These are phyloP conservation scores for Diaphora mendica DNA, from an alignment of 2,888 invertebrate species.

Conservation along the genomic window DNA sequence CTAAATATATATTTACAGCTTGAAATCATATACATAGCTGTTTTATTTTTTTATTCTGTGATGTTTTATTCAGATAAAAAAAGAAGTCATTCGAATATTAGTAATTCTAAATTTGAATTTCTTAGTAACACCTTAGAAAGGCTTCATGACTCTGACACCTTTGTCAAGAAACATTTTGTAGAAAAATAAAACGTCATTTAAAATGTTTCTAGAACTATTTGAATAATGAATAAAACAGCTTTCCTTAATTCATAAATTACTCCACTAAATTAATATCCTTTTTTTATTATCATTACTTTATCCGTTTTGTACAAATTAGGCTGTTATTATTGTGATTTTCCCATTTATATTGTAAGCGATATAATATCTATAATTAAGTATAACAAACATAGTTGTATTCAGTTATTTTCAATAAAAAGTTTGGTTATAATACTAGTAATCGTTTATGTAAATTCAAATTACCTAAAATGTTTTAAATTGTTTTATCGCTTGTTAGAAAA, in stretches of 20 bases:
- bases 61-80: not conserved
- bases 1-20: conserved; percentile 51
- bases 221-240: conserved; percentile 24
- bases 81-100: not conserved
- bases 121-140: not conserved
- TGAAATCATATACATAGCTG: conserved; percentile 4
- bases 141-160: not conserved
- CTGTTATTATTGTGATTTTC: conserved; percentile 55
- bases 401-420: conserved; percentile 56
- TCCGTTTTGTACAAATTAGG: conserved; percentile 53
- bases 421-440: conserved; percentile 26
- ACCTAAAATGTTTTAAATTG: not conserved
- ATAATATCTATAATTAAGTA: conserved; percentile 36
- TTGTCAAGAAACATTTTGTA: conserved; percentile 2
- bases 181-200: not conserved
- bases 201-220: not conserved
- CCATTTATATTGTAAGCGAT: conserved; percentile 46
- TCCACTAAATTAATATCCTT: conserved; percentile 38
- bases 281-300: conserved; percentile 31
- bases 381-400: conserved; percentile 49
- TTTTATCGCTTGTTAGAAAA: too few relatives aligned
- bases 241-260: conserved; percentile 13
- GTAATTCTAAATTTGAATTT: not conserved
- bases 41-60: conserved; percentile 21
- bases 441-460: not conserved